Evolutionary conservation across 2,113 vertebrate species (phyloP), one percentile per base, ranked within the genome.

Genomic region (Melierax canorus): DNA sequence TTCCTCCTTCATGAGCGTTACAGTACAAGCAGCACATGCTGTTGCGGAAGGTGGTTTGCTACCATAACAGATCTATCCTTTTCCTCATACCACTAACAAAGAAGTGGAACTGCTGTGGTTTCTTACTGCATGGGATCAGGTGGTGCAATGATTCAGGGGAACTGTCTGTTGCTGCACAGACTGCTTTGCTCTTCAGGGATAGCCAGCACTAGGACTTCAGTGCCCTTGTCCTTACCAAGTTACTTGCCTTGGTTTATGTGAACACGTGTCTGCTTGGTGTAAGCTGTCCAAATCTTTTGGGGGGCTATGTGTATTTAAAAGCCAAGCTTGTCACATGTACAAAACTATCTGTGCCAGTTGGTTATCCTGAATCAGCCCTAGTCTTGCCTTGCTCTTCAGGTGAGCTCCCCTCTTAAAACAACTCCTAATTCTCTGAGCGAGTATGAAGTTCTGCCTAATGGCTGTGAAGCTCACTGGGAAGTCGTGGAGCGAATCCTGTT

Each of bases 401-500:
- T 99, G 96, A 99, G 99, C 92, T 99, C 99, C 60, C 99, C 99
- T 4, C 99, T 98, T 13, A 99, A 99, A 95, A 94, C 97, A 0
- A 60, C 98, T 15, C 86, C 99, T 2, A 98, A 98, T 43, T 98
- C 99, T 7, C 98, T 99, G 38, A 99, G 98, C 0, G 99, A 99
- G 69, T 99, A 99, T 0, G 98, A 99, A 75, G 98, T 99, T 72
- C 97, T 99, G 78, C 99, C 99, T 91, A 99, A 98, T 0, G 99
- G 99, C 87, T 99, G 98, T 0, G 99, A 99, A 84, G 99, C 99
- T 18, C 99, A 99, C 97, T 99, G 99, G 99, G 99, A 99, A 80
- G 99, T 99, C 96, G 99, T 99, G 86, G 99, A 99, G 95, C 95
- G 99, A 6, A 99, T 99, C 97, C 98, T 99, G 46, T 99, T 99